phyloP scores from a whole-genome alignment of 2,797 vertebrate species.

The Margarornis squamiger region DNA sequence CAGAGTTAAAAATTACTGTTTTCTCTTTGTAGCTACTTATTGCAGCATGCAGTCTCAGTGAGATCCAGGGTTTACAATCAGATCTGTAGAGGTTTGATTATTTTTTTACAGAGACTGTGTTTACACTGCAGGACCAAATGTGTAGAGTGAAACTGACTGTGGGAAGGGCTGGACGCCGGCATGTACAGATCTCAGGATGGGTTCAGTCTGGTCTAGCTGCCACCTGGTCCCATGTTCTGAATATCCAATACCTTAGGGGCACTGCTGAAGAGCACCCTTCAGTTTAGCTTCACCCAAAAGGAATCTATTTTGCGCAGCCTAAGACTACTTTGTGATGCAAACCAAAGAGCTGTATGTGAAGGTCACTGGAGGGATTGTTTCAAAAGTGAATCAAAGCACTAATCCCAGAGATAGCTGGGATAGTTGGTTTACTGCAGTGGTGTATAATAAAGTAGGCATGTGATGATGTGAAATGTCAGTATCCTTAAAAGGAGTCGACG shows the following conservation, averaged over 20 bases:
- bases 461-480: not conserved
- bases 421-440: not conserved
- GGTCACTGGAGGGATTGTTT: not conserved
- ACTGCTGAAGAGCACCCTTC: not conserved
- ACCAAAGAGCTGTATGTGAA: not conserved
- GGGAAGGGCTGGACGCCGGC: rapidly evolving
- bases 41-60: not conserved
- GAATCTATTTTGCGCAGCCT: not conserved
- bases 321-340: not conserved
- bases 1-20: not conserved
- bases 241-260: not conserved
- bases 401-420: not conserved
- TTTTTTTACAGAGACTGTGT: not conserved
- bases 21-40: not conserved
- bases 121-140: not conserved
- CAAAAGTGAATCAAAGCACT: not conserved
- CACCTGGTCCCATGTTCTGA: not conserved
- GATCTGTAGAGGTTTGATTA: not conserved
- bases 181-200: not conserved
- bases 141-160: not conserved
- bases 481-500: not conserved
- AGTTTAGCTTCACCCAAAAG: not conserved
- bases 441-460: not conserved
- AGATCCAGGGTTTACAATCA: not conserved
- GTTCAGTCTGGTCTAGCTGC: not conserved